Percentiles rank a stretch among this genome's conserved stretches.
phyloP scores from a whole-genome alignment of 2,888 invertebrate species.

The Plagiodera versicolora region DNA sequence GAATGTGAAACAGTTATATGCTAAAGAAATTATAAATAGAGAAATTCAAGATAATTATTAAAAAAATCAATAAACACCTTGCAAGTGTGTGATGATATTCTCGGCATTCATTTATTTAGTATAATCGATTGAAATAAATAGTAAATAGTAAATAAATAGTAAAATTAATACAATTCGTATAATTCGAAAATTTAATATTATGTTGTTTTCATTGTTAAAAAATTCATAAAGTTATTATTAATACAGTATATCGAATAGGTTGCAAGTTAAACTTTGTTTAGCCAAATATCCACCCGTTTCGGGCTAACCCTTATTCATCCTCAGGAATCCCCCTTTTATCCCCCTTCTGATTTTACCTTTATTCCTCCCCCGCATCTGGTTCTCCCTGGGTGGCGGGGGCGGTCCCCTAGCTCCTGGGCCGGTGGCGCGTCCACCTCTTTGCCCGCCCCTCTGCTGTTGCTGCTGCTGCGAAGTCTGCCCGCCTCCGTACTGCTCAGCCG shows the following conservation, averaged over 20 bases:
- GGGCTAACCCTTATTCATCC: too few relatives aligned
- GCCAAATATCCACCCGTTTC: too few relatives aligned
- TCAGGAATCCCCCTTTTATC: neutral
- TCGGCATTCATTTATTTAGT: slow-evolving; percentile 18
- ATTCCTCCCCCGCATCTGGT: slow-evolving; percentile 56
- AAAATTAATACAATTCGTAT: too few relatives aligned
- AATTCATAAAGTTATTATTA: too few relatives aligned
- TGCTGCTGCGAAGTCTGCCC: slow-evolving; percentile 15
- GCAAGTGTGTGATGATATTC: slow-evolving; percentile 45
- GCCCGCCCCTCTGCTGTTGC: slow-evolving; percentile 34
- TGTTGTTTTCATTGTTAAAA: too few relatives aligned
- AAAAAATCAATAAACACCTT: slow-evolving; percentile 20
- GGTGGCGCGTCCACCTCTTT: slow-evolving; percentile 50
- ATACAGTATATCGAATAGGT: too few relatives aligned
- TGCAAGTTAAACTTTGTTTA: too few relatives aligned
- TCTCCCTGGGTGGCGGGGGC: slow-evolving; percentile 82
- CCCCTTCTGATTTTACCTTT: slow-evolving; percentile 42
- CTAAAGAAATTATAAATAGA: neutral
- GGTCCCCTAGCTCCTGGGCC: slow-evolving; percentile 86
- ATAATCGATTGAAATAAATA: too few relatives aligned
- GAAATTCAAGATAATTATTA: slow-evolving; percentile 13
- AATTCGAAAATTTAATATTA: too few relatives aligned
- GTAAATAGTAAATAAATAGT: too few relatives aligned
- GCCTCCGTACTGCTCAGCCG: slow-evolving; percentile 66
- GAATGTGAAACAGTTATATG: neutral